phyloP scores from a whole-genome alignment of 2,888 invertebrate species.

The Julus scandinavius region DNA sequence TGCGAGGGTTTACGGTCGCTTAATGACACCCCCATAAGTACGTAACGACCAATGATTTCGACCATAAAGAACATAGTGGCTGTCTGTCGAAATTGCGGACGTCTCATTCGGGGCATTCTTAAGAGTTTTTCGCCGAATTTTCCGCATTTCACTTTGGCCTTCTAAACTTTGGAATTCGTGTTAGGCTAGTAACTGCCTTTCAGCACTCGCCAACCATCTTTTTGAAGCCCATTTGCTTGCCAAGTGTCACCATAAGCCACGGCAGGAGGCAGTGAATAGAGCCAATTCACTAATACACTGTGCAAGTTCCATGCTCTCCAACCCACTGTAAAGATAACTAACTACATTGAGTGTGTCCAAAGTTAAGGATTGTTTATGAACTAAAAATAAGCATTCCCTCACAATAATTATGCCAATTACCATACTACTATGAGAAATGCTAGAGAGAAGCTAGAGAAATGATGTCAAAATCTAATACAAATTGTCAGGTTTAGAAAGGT shows the following conservation, averaged over 20 bases:
- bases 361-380: neutral
- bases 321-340: neutral
- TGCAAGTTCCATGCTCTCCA: neutral
- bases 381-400: no score
- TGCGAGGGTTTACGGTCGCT: neutral
- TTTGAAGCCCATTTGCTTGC: neutral
- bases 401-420: no score
- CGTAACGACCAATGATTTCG: slow-evolving; percentile 45
- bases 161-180: slow-evolving; percentile 2
- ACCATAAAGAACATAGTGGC: slow-evolving; percentile 28
- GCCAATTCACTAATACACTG: neutral
- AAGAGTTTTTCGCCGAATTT: slow-evolving; percentile 37
- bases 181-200: neutral
- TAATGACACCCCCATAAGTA: slow-evolving; percentile 44
- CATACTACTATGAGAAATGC: no score
- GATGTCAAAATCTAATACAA: no score
- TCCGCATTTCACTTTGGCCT: slow-evolving; percentile 10
- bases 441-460: no score
- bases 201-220: neutral
- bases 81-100: slow-evolving; percentile 29
- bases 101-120: slow-evolving; percentile 44
- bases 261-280: neutral
- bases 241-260: neutral
- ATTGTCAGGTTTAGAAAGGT: neutral
- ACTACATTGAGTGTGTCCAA: neutral